phyloP scores from a whole-genome alignment of 1,140 invertebrate genomes.

The Cryptotermes secundus region DNA sequence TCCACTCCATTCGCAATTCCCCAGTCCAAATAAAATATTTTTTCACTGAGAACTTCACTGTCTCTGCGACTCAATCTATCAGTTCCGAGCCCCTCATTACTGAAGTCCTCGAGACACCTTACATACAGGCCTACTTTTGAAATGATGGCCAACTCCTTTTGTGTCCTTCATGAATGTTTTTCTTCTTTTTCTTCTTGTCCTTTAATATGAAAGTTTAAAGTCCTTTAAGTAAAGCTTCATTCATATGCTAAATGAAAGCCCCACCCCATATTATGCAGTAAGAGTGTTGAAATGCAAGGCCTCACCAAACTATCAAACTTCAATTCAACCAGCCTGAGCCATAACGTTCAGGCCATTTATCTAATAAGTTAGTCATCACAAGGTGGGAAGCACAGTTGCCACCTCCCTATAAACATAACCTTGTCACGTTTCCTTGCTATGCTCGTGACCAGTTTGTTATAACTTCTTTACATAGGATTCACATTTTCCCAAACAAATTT shows the following conservation, averaged over 20 bases:
- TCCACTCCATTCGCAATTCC: too few relatives aligned
- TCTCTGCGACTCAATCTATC: too few relatives aligned
- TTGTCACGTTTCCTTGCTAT: not conserved
- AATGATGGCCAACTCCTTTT: too few relatives aligned
- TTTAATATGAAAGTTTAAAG: not conserved
- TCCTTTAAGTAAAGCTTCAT: not conserved
- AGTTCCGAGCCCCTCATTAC: too few relatives aligned
- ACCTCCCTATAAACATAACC: not conserved
- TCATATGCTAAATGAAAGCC: slow-evolving; percentile 1
- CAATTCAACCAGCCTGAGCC: not conserved
- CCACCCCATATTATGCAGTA: not conserved
- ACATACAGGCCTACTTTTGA: too few relatives aligned
- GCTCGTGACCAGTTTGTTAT: not conserved
- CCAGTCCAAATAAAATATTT: too few relatives aligned
- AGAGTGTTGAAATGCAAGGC: not conserved
- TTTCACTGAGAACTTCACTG: too few relatives aligned
- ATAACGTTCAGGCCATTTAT: not conserved
- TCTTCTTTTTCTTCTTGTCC: not conserved
- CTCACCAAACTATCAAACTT: not conserved
- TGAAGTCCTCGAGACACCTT: too few relatives aligned
- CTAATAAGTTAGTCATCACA: slow-evolving; percentile 9
- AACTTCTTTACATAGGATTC: slow-evolving; percentile 5
- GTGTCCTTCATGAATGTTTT: not conserved
- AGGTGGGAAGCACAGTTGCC: not conserved
- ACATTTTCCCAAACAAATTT: not conserved